Evolutionary conservation across 2,113 vertebrate genomes (phyloP), one percentile per base, ranked within the genome.

Genomic region (Dicerorhinus sumatrensis): DNA sequence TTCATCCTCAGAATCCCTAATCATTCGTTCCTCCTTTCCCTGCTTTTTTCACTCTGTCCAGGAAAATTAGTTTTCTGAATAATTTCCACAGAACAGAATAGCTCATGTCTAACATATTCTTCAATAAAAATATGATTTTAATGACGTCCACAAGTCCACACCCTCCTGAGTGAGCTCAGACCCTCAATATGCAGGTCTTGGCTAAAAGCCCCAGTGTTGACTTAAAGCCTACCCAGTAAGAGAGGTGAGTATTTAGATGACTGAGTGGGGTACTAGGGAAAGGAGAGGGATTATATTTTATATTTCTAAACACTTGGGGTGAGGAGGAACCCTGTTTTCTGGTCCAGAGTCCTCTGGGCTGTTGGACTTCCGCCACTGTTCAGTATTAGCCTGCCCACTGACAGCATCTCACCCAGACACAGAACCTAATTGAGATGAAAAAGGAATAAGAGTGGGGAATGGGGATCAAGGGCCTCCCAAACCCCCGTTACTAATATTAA

Each of bases 101-200:
- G n/a, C 36, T 91, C 46, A 42, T 42, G 54, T 65, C 20, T 86
- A 85, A 77, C 23, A 33, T 27, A 42, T 5, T 77, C 36, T 81
- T 89, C n/a, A 79, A 42, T 72, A 27, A 84, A 91, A 88, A 79
- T 14, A 7, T 27, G 51, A 46, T 17, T 31, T 42, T 36, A 51
- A n/a, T 25, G 6, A 65, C 6, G 23, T 27, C 12, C 14, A 48
- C 36, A 29, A 2, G 6, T 4, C 4, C 21, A 58, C 2, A 4
- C 16, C 17, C 23, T 42, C 9, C 20, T 16, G 4, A 54, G 8
- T 36, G 56, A 85, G 36, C 21, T 51, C 8, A 10, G 42, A 33
- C 54, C n/a, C 54, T 91, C 2, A 10, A 54, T 2, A 46, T 4
- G 0, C 16, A 85, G 17, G 2, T 36, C 75, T 83, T 8, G 0